A percentile compares a stretch with the other conserved stretches of the same genome.
These are phyloP conservation scores for Apogon talboti DNA, from an alignment of 2,797 vertebrate genomes.

Conservation along the genomic window DNA sequence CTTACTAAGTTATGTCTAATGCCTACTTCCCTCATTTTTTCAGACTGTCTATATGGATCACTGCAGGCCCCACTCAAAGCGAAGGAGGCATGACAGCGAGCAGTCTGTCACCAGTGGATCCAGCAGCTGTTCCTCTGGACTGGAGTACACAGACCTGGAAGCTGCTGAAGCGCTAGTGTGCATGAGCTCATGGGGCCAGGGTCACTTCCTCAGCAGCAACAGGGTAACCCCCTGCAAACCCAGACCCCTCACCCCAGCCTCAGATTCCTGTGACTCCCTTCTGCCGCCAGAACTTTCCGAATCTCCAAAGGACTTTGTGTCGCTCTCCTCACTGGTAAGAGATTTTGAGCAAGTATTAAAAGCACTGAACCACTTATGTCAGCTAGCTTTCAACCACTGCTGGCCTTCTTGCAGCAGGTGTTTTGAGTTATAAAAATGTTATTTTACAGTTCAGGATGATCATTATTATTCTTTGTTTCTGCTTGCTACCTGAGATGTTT, in stretches of 20 bases:
- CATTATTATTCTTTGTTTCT: slow-evolving; percentile 30
- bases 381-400: background rate
- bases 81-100: slow-evolving; percentile 90
- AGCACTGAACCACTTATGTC: background rate
- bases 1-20: slow-evolving; percentile 13
- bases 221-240: slow-evolving; percentile 82
- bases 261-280: slow-evolving; percentile 93
- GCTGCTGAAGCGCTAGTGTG: slow-evolving; percentile 95
- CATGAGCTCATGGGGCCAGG: slow-evolving; percentile 97
- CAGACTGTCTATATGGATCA: slow-evolving; percentile 89
- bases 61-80: slow-evolving; percentile 86
- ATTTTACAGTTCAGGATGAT: slow-evolving; percentile 47
- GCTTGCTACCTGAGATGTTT: slow-evolving; percentile 28
- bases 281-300: slow-evolving; percentile 81
- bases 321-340: slow-evolving; percentile 93
- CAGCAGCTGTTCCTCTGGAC: slow-evolving; percentile 33
- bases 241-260: slow-evolving; percentile 94
- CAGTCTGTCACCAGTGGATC: slow-evolving; percentile 79
- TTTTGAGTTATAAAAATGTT: slow-evolving; percentile 51
- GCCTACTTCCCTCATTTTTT: slow-evolving; percentile 14
- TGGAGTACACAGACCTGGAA: slow-evolving; percentile 96
- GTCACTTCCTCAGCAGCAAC: slow-evolving; percentile 72
- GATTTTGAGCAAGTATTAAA: background rate
- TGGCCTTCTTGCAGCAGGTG: background rate
- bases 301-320: slow-evolving; percentile 89